phyloP scores from a whole-genome alignment of 2,797 vertebrate genomes.

The Pseudochirops corinnae region DNA sequence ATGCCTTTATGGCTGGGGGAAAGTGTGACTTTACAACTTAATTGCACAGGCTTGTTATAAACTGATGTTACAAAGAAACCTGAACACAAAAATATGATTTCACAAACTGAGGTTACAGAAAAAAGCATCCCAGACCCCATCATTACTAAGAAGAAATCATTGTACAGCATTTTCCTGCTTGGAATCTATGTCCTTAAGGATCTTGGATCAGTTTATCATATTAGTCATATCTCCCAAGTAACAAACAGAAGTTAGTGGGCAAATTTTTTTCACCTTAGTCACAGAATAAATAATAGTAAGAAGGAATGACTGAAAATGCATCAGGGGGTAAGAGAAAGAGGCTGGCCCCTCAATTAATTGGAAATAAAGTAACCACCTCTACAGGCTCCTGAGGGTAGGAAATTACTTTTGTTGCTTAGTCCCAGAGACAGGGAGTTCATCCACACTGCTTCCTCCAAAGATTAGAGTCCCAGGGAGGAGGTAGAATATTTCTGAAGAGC shows the following conservation, averaged over 20 bases:
- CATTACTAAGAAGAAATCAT: neutral
- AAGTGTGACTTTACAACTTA: too few species aligned
- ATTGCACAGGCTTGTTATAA: too few species aligned
- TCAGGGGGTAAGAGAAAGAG: neutral
- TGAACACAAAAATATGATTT: too few species aligned
- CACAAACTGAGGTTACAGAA: too few species aligned
- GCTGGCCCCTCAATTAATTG: neutral
- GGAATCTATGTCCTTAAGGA: neutral
- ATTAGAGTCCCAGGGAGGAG: neutral
- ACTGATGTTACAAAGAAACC: too few species aligned
- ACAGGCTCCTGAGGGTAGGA: neutral
- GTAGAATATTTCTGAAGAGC: neutral
- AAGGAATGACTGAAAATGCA: neutral
- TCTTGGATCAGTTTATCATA: neutral
- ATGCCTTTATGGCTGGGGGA: too few species aligned
- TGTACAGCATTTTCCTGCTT: neutral
- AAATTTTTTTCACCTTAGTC: neutral
- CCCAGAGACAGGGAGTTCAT: neutral
- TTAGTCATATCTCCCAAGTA: neutral
- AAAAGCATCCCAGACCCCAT: too few species aligned
- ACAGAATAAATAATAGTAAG: neutral
- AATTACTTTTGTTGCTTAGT: neutral
- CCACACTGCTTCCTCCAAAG: neutral
- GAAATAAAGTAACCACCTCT: neutral
- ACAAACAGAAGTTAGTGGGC: too few species aligned